These are phyloP conservation scores for Yponomeuta malinellus DNA, from an alignment of 2,888 invertebrate species.

Conservation along the genomic window DNA sequence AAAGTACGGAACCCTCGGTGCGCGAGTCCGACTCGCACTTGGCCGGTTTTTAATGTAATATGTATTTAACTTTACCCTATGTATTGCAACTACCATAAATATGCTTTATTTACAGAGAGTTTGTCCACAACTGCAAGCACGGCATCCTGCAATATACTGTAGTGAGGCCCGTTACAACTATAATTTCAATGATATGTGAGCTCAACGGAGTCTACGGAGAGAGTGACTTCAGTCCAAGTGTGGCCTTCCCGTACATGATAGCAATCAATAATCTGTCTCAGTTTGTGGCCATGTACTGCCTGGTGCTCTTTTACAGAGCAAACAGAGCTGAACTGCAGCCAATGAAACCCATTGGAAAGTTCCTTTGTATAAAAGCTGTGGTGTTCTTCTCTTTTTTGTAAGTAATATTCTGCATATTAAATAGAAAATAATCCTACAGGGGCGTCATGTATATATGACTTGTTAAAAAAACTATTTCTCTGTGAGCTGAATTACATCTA, in stretches of 20 bases:
- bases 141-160: conserved; percentile 97
- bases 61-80: background rate
- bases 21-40: too few relatives aligned
- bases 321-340: conserved; percentile 90
- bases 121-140: conserved; percentile 96
- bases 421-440: background rate
- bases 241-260: conserved; percentile 93
- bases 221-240: conserved; percentile 89
- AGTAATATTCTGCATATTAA: conserved; percentile 58
- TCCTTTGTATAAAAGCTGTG: conserved; percentile 97
- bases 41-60: background rate
- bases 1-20: too few relatives aligned
- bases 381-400: conserved; percentile 99
- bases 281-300: conserved; percentile 96
- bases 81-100: background rate
- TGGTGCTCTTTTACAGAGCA: conserved; percentile 94
- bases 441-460: too few relatives aligned
- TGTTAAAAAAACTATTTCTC: too few relatives aligned
- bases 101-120: conserved; percentile 78
- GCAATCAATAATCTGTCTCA: conserved; percentile 94
- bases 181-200: conserved; percentile 93
- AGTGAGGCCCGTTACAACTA: conserved; percentile 91
- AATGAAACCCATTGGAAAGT: conserved; percentile 96
- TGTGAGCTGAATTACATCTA: too few relatives aligned
- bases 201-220: conserved; percentile 91